These are phyloP conservation scores for Ondatra zibethicus DNA, from an alignment of 2,113 vertebrate species.

Conservation along the genomic window DNA sequence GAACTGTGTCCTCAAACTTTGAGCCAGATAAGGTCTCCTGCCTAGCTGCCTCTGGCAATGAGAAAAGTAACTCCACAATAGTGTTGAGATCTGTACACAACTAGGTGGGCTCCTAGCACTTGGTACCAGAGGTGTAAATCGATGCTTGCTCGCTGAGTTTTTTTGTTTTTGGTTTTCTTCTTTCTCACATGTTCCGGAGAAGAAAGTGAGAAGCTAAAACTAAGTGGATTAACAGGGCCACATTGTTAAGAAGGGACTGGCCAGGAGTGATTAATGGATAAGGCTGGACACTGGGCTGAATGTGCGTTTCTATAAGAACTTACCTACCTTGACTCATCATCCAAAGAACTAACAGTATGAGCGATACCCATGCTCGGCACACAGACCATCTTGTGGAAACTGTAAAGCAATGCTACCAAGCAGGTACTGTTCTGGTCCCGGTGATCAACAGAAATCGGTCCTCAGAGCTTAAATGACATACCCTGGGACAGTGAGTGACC, in stretches of 20 bases:
- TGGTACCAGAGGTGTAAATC: neutral
- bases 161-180: neutral
- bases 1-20: neutral
- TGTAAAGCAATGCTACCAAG: neutral
- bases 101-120: neutral
- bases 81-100: neutral
- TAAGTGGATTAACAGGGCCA: neutral
- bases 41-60: too few species aligned
- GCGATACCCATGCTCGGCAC: neutral
- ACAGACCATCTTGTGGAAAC: neutral
- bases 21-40: neutral
- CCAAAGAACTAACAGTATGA: neutral
- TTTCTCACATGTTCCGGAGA: neutral
- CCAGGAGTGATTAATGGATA: neutral
- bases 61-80: neutral
- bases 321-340: neutral
- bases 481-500: fast-evolving
- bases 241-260: neutral
- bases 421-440: neutral
- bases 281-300: neutral
- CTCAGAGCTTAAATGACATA: too few species aligned
- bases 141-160: fast-evolving
- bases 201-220: neutral
- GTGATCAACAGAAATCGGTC: neutral
- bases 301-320: neutral